A percentile compares a stretch with the other conserved stretches of the same genome.
Evolutionary conservation across 2,113 vertebrate species (phyloP).

Genomic region (Ranitomeya variabilis): DNA sequence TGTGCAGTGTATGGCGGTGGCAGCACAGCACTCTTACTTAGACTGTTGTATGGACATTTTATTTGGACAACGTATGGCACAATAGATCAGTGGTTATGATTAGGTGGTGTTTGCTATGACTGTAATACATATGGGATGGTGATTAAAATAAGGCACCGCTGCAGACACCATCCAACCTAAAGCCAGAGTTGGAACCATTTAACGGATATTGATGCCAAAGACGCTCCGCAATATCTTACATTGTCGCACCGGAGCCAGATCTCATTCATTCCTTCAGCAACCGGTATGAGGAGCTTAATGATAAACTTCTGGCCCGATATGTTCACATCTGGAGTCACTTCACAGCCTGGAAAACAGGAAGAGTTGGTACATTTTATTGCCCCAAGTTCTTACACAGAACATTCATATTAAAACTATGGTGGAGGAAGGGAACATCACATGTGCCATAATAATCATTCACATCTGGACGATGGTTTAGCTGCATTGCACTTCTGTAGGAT

Average conservation of each 20-base stretch:
- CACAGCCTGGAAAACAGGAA: constrained; percentile 81
- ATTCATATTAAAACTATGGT: neutral
- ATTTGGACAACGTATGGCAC: neutral
- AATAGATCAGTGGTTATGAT: no score
- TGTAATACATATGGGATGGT: neutral
- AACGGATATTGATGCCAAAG: neutral
- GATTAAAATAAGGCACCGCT: neutral
- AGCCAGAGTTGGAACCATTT: neutral
- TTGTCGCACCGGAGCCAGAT: constrained; percentile 98
- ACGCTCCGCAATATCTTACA: constrained; percentile 70
- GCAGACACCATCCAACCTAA: neutral
- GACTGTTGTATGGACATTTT: no score
- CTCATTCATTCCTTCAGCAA: constrained; percentile 98
- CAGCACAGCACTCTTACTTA: neutral
- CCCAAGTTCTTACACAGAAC: neutral
- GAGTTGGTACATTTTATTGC: constrained; percentile 1
- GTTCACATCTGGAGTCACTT: constrained; percentile 98
- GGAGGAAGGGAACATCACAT: neutral
- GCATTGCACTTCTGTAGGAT: neutral
- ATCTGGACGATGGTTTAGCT: neutral
- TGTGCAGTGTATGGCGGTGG: neutral
- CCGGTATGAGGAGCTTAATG: constrained; percentile 96
- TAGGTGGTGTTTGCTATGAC: neutral
- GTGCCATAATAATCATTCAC: neutral
- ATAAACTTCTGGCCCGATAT: constrained; percentile 99